These are phyloP conservation scores for Chloroclystis v-ata DNA, from an alignment of 2,888 invertebrate genomes.

Conservation along the genomic window DNA sequence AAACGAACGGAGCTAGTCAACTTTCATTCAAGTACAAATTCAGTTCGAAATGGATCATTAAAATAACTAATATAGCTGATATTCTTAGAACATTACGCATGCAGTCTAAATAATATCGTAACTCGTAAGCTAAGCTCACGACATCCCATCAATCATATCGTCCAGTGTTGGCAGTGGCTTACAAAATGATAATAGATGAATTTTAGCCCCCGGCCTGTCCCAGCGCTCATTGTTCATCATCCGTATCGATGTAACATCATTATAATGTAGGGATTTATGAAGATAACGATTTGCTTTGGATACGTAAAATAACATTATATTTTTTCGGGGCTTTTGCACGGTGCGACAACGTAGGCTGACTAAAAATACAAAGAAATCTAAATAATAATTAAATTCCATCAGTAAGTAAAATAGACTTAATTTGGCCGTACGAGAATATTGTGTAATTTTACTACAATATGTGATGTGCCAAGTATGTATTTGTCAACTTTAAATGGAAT, in stretches of 20 bases:
- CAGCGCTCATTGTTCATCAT: conserved; percentile 21
- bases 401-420: too few relatives aligned
- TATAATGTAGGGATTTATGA: conserved; percentile 8
- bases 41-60: conserved; percentile 3
- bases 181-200: conserved; percentile 51
- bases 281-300: not conserved
- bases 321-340: too few relatives aligned
- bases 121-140: conserved; percentile 31
- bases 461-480: too few relatives aligned
- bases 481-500: too few relatives aligned
- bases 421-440: too few relatives aligned
- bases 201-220: conserved; percentile 42
- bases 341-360: too few relatives aligned
- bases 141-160: conserved; percentile 51
- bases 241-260: conserved; percentile 19
- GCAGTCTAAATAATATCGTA: conserved; percentile 36
- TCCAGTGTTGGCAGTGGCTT: conserved; percentile 47
- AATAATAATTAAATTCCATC: too few relatives aligned
- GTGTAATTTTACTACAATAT: too few relatives aligned
- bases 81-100: conserved; percentile 27
- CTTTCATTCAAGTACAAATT: conserved; percentile 1
- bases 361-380: too few relatives aligned
- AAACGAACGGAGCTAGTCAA: not conserved
- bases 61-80: conserved; percentile 14
- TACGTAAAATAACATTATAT: not conserved